These are phyloP conservation scores for Hyposoter didymator DNA, from an alignment of 2,888 invertebrate species.

Conservation along the genomic window DNA sequence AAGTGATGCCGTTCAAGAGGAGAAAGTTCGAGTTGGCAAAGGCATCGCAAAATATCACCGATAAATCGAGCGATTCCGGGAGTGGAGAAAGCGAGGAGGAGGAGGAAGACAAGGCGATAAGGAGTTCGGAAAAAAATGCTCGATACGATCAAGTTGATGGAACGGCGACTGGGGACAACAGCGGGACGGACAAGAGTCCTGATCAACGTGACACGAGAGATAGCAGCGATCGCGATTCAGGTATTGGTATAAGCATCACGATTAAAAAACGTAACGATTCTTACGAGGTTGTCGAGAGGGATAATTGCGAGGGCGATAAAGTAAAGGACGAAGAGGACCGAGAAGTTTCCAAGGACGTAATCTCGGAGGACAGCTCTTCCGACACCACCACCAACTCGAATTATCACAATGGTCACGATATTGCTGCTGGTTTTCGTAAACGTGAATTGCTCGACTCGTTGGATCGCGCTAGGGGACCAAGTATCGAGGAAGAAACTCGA, in stretches of 20 bases:
- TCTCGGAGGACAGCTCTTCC: conserved; percentile 56
- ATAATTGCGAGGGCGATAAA: conserved; percentile 72
- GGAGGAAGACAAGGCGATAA: not conserved
- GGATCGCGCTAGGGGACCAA: conserved; percentile 48
- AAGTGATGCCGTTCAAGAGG: conserved; percentile 17
- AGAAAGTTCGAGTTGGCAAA: conserved; percentile 31
- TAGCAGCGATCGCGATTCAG: conserved; percentile 78
- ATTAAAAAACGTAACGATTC: conserved; percentile 82
- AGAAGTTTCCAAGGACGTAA: conserved; percentile 64
- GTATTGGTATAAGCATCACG: conserved; percentile 80
- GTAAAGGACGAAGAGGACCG: conserved; percentile 64
- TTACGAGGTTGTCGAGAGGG: conserved; percentile 80
- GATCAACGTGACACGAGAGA: conserved; percentile 63
- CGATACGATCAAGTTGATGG: not conserved
- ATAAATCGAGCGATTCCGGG: not conserved
- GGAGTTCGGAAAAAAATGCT: conserved; percentile 58
- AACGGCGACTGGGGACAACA: conserved; percentile 29
- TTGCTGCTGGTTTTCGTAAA: not conserved
- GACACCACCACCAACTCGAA: conserved; percentile 1
- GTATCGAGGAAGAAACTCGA: conserved; percentile 26
- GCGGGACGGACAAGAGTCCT: conserved; percentile 22
- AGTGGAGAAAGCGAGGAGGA: conserved; percentile 41
- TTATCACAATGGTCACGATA: conserved; percentile 2
- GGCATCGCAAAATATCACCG: not conserved
- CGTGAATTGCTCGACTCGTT: conserved; percentile 45